A percentile compares a stretch with the other conserved stretches of the same genome.
phyloP scores from a whole-genome alignment of 2,888 invertebrate species.

The Drosophila kanekoi region DNA sequence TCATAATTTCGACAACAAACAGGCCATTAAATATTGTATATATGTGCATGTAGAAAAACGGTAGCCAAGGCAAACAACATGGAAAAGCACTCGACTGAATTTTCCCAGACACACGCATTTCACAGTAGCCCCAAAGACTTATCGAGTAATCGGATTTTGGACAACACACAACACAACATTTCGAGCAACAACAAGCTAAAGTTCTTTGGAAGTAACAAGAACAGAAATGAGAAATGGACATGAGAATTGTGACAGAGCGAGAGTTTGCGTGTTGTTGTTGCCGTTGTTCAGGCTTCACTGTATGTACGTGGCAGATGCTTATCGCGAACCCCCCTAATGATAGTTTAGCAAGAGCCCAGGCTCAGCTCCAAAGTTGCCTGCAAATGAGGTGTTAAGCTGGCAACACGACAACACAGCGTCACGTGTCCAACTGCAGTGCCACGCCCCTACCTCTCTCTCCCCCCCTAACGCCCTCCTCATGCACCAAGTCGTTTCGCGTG shows the following conservation, averaged over 20 bases:
- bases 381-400: slow-evolving; percentile 73
- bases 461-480: neutral
- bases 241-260: slow-evolving; percentile 62
- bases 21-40: slow-evolving; percentile 8
- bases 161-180: slow-evolving; percentile 27
- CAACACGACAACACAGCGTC: slow-evolving; percentile 48
- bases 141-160: slow-evolving; percentile 56
- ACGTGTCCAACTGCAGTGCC: slow-evolving; percentile 50
- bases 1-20: slow-evolving; percentile 52
- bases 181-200: slow-evolving; percentile 31
- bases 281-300: slow-evolving; percentile 25
- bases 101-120: slow-evolving; percentile 52
- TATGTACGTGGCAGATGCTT: slow-evolving; percentile 50
- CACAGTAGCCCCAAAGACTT: slow-evolving; percentile 18
- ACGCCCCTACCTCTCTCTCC: slow-evolving; percentile 39
- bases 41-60: slow-evolving; percentile 26
- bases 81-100: slow-evolving; percentile 21
- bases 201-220: slow-evolving; percentile 34
- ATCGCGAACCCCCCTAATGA: slow-evolving; percentile 48
- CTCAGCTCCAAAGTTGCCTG: slow-evolving; percentile 23
- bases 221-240: slow-evolving; percentile 38
- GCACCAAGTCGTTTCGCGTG: slow-evolving; percentile 50
- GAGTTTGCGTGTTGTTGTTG: slow-evolving; percentile 54
- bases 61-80: slow-evolving; percentile 38
- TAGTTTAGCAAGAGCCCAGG: slow-evolving; percentile 35